phyloP scores from a whole-genome alignment of 2,888 invertebrate genomes.

The Dimorphilus gyrociliatus region DNA sequence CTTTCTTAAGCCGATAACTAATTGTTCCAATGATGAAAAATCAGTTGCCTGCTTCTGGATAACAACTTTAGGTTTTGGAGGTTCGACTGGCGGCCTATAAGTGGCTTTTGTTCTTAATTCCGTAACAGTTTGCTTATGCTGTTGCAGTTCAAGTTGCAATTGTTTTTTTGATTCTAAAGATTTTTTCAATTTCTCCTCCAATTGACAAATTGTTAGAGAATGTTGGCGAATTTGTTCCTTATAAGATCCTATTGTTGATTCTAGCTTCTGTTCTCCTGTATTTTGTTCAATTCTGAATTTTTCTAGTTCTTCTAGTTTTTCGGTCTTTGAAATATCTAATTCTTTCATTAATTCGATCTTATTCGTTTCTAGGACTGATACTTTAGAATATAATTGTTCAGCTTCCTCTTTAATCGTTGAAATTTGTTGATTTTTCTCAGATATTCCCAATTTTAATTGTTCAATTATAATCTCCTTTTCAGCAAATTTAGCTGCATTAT shows the following conservation, averaged over 20 bases:
- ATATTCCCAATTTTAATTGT: no score
- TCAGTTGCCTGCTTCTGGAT: constrained; percentile 27
- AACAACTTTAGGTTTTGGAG: constrained; percentile 31
- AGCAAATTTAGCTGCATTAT: no score
- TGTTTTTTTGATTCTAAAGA: constrained; percentile 29
- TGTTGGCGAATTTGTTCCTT: constrained; percentile 35
- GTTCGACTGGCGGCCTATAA: constrained; percentile 17
- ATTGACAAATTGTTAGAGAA: constrained; percentile 33
- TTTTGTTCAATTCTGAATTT: constrained; percentile 8
- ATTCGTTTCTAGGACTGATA: neutral
- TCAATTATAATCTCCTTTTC: no score
- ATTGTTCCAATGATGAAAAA: constrained; percentile 24
- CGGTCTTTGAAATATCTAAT: constrained; percentile 13
- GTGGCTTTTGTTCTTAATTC: constrained; percentile 12
- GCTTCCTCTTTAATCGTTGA: no score
- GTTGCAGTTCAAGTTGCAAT: constrained; percentile 18
- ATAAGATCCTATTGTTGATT: constrained; percentile 19
- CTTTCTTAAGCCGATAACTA: constrained; percentile 23
- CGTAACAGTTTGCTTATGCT: constrained; percentile 17
- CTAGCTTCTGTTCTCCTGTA: constrained; percentile 8
- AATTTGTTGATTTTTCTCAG: no score
- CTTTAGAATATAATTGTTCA: neutral
- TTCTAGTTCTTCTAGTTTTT: constrained; percentile 12
- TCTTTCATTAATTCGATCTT: constrained; percentile 17
- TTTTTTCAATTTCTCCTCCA: constrained; percentile 32